Evolutionary conservation across 2,888 invertebrate genomes (phyloP), one percentile per base, ranked within the genome.

Genomic region (Callinectes sapidus): DNA sequence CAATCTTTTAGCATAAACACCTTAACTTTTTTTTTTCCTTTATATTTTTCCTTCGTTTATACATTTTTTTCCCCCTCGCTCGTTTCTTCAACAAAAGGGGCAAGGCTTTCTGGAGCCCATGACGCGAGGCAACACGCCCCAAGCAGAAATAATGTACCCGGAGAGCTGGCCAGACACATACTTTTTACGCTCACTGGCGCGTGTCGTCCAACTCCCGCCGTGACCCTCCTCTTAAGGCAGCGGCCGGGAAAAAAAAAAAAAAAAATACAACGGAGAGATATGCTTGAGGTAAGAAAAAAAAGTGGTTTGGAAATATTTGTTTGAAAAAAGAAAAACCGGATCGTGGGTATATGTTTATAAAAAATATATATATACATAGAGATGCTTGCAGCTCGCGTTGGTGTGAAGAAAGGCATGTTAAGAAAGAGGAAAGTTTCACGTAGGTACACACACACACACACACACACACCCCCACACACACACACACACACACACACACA

Each of bases 191-290:
- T 81, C 81, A 81, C 35, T 81, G 81, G 81, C 81, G 81, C 81
- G 81, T 81, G 81, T 81, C 81, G 81, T 81, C 81, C 81, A 81
- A 81, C 81, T 81, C 81, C 81, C 81, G 81, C 81, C 81, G 81
- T 81, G 81, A 81, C 81, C 81, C 81, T 81, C 81, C 81, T 81
- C 35, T 81, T 35, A 81, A 35, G 81, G 81, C 81, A n/a, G 81
- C 81, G 81, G 81, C 81, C 1, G 8, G n/a, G 71, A 28, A n/a
- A 77, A 32, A 81, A 81, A 81, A 28, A n/a, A 77, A 32, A 81
- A 81, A 81, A 81, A 81, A 81, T 81, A 81, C 81, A 81, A 81
- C 35, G 81, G 81, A 81, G 35, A 81, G 81, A 81, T 81, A 81
- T 81, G 81, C 81, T 81, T 81, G 81, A 81, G 81, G 81, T 77